Evolutionary conservation across 2,888 invertebrate genomes (phyloP), one percentile per base, ranked within the genome.

Genomic region (Trachelus troglodyta): DNA sequence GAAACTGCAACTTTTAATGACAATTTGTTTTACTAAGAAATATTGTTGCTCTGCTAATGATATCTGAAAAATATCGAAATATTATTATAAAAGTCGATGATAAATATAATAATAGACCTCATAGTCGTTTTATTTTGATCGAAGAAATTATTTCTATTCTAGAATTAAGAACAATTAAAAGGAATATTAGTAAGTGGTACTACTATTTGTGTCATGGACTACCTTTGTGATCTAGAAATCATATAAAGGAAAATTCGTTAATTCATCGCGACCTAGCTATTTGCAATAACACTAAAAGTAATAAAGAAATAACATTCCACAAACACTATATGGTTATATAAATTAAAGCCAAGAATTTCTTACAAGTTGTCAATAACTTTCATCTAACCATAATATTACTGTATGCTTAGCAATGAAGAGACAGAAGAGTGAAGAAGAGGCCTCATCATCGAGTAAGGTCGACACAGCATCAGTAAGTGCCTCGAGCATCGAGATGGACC

Each of bases 401-500:
- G 56, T 56, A 56, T 56, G 56, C 56, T 56, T 56, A 56, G 56
- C 56, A 56, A 23, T 56, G 56, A 56, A 56, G 56, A 56, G 56
- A 23, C 56, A 56, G 23, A 15, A 56, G 23, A 56, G 56, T 15
- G 56, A 56, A 23, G 56, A 56, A 23, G 56, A 56, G 23, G 9
- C 23, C 23, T 56, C 56, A 15, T 56, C 56, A 23, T 56, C 56
- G 56, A 56, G 23, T 56, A 76, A 74, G 69, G 75, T 31, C 1
- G 79, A 78, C 77, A 76, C 75, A 34, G 69, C 80, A 33, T 82
- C 84, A 30, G 77, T 82, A 12, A 85, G 84, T 69, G 83, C 80
- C 11, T 87, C 87, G 34, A 84, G 71, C 71, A 56, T 56, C 23
- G 56, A 56, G 56, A 56, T 56, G 56, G 56, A 56, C 56, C 23